Percentiles rank a stretch among this genome's conserved stretches.
phyloP scores from a whole-genome alignment of 2,888 invertebrate genomes.

The Volucella bombylans region DNA sequence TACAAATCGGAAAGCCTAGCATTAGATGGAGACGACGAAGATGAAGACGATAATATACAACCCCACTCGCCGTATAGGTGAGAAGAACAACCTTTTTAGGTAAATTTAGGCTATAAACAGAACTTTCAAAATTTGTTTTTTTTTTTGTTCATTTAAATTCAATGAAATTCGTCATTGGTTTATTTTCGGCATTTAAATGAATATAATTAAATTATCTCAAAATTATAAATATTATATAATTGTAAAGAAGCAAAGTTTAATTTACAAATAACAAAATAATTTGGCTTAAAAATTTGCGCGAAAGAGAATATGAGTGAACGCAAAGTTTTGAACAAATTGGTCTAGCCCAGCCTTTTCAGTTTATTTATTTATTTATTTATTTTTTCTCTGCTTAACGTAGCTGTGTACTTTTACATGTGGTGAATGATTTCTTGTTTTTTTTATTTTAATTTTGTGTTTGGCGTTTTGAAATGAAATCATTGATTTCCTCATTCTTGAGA shows the following conservation, averaged over 20 bases:
- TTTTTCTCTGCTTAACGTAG: constrained; percentile 1
- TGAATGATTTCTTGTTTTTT: background rate
- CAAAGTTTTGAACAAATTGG: constrained; percentile 57
- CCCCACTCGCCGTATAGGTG: constrained; percentile 82
- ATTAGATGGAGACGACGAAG: constrained; percentile 72
- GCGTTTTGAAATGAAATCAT: background rate
- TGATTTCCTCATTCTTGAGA: too few species aligned
- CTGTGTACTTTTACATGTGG: constrained; percentile 16
- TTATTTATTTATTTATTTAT: background rate
- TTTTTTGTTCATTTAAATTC: constrained; percentile 63
- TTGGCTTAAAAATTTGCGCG: constrained; percentile 24
- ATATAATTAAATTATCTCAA: constrained; percentile 12
- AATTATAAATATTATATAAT: constrained; percentile 3
- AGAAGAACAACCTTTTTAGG: constrained; percentile 78
- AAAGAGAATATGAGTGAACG: constrained; percentile 4
- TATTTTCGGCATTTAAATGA: constrained; percentile 41
- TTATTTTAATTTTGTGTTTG: background rate
- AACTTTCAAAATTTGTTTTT: constrained; percentile 68
- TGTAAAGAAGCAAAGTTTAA: constrained; percentile 7
- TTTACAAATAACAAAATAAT: constrained; percentile 16
- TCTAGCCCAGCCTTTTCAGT: too few species aligned
- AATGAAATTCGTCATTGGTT: constrained; percentile 34
- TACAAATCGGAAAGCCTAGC: constrained; percentile 80
- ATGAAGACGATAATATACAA: constrained; percentile 79
- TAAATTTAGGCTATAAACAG: constrained; percentile 78